Base-by-base conservation (phyloP, 2,113 vertebrate species). In the Recurvirostra avosetta region DNA sequence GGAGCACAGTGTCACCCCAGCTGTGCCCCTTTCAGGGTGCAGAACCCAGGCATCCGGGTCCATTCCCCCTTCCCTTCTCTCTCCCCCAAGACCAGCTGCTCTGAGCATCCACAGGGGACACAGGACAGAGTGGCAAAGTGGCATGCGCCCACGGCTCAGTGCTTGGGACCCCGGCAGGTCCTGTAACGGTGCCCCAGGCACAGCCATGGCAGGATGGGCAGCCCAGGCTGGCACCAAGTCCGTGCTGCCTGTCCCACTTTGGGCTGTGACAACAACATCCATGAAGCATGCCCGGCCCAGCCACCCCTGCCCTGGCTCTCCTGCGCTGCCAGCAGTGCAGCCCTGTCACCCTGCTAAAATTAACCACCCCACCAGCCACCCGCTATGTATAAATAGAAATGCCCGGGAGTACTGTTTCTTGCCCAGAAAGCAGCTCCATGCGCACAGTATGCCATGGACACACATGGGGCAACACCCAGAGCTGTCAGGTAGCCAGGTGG, bases 161-260 rank as follows among this genome's bases (percentile, higher is more conserved):
- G 1, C 27, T 9, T 19, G 9, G 27, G 34, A 71, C 23, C 17
- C n/a, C 1, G 0, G 22, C 72, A 62, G 15, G 41, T 3, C 23
- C 75, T 61, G 26, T 56, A 47, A 52, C 4, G 5, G 9, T 56
- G 59, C 10, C 21, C 38, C 36, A 55, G 61, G n/a, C 43, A 32
- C 67, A 73, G 49, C 50, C 10, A 2, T 45, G 50, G n/a, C 83
- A 81, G 70, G 55, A 62, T 0, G 2, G 76, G 36, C 67, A 77
- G 75, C 40, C 40, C 89, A 65, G 34, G 45, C 67, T 88, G 87
- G 47, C 84, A 81, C 53, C 1, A 3, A 41, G 65, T 32, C 70
- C 29, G 0, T 0, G 12, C 20, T 0, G 0, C 63, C 58, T 20
- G 47, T 67, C 55, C 62, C 86, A 3, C 63, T 58, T 86, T 9